Evolutionary conservation across 1,140 invertebrate genomes (phyloP), one percentile per base, ranked within the genome.

Genomic region (Conopomorpha cramerella): DNA sequence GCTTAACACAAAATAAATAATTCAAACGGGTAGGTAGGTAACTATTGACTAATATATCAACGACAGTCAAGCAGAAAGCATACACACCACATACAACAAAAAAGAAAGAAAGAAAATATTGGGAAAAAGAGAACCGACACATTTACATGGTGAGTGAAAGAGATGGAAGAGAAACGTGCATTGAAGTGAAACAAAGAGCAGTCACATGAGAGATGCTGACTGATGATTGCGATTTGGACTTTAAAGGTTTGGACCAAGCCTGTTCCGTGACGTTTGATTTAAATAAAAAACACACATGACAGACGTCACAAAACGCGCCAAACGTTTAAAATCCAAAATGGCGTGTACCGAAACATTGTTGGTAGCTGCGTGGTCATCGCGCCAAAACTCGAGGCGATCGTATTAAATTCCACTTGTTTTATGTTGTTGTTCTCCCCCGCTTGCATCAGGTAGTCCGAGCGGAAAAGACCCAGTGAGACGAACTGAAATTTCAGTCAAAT

Each of bases 371-470:
- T 83, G 39, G 81, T 71, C 49, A 86, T 81, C 49, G 83, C 84
- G 57, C 82, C 86, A 60, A 88, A 87, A 77, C 86, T 87, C 46
- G 86, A 82, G 27, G 87, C 86, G 45, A 89, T 81, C 46, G 86
- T 88, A 68, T 89, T 89, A 76, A 88, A 84, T 70, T 89, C 86
- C 74, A 89, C 85, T 81, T 89, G 86, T 73, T 87, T 86, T 56
- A 89, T 85, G 50, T 67, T 62, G 71, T 82, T 82, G 43, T 55
- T 56, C 43, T 80, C 77, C 36, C 64, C 65, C 36, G 62, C 56
- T 55, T 89, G 82, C 68, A 86, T 78, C 81, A 90, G 82, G 77
- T 90, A 90, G 81, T 90, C 88, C 35, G 87, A 89, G 51, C 88
- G 82, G 48, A 89, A 79, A 46, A 90, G 76, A 43, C 87, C 87